These are phyloP conservation scores for Micrasema longulum DNA, from an alignment of 1,140 invertebrate genomes.

Conservation along the genomic window DNA sequence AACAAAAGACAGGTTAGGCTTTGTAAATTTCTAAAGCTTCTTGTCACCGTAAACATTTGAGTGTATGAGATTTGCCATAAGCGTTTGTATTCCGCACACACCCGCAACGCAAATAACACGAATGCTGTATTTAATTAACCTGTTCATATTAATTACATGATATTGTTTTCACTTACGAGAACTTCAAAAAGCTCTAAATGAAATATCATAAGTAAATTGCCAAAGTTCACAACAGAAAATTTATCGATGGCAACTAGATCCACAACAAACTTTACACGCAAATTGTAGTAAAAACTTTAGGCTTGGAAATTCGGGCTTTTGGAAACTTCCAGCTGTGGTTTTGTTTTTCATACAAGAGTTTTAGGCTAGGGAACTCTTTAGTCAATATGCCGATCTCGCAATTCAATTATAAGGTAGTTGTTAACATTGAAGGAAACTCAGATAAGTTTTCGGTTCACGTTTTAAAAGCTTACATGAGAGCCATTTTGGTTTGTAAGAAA, in stretches of 20 bases:
- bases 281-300: slow-evolving; percentile 14
- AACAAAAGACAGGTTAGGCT: too few species aligned
- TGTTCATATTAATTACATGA: slow-evolving; percentile 9
- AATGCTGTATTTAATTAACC: slow-evolving; percentile 21
- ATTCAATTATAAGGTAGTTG: slow-evolving; percentile 21
- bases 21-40: too few species aligned
- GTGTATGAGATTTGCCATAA: too few species aligned
- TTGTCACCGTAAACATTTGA: too few species aligned
- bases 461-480: too few species aligned
- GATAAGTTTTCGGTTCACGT: background rate
- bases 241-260: slow-evolving; percentile 10
- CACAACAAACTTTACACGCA: slow-evolving; percentile 5
- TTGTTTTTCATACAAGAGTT: slow-evolving; percentile 26
- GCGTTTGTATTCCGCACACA: background rate
- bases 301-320: slow-evolving; percentile 12
- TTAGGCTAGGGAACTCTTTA: slow-evolving; percentile 1
- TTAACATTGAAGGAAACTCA: slow-evolving; percentile 7
- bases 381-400: slow-evolving; percentile 15
- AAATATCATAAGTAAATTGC: slow-evolving; percentile 26
- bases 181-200: slow-evolving; percentile 13
- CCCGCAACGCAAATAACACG: background rate
- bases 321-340: slow-evolving; percentile 24
- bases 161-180: background rate
- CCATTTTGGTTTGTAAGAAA: too few species aligned
- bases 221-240: slow-evolving; percentile 13